Evolutionary conservation across 2,888 invertebrate species (phyloP), one percentile per base, ranked within the genome.

Genomic region (Podotricha telesiphe): DNA sequence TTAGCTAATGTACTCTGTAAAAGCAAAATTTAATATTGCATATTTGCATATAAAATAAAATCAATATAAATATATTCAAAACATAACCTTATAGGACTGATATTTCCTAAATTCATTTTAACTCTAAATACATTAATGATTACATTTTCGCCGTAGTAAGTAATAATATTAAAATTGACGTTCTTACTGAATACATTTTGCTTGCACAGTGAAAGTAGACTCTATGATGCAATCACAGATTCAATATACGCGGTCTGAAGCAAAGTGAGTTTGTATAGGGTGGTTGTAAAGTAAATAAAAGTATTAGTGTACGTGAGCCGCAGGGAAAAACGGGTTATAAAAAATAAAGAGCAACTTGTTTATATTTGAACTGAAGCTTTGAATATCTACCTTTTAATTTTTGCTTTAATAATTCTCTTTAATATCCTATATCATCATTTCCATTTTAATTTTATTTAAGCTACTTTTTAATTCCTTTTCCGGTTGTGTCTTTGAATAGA

Each of bases 271-370:
- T 53, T 53, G 34, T 53, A 53, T 53, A 34, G 11, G 17, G 17
- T 34, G 53, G 34, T 53, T 34, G 53, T 6, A n/a, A 53, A 17
- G 34, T n/a, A 53, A 53, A 53, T 53, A 53, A 53, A 53, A 53
- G 34, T 53, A 34, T n/a, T 28, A 7, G 3, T n/a, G n/a, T 11
- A n/a, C 28, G 22, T 17, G 34, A 34, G 53, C 53, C n/a, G n/a
- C 28, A 53, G n/a, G 34, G 53, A 17, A 22, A 51, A 34, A 34
- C n/a, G 28, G 17, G 8, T 48, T 48, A 48, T 48, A 10, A 48
- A 48, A 48, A 19, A 45, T 45, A 45, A 28, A 28, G n/a, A 53
- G 8, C 51, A 28, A 15, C 10, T 53, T 19, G 53, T 53, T 15
- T n/a, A 53, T 15, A n/a, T 3, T 15, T 28, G 8, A 28, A 28